Base-by-base conservation (phyloP, 2,888 invertebrate genomes). In the Sphaerophoria taeniata region DNA sequence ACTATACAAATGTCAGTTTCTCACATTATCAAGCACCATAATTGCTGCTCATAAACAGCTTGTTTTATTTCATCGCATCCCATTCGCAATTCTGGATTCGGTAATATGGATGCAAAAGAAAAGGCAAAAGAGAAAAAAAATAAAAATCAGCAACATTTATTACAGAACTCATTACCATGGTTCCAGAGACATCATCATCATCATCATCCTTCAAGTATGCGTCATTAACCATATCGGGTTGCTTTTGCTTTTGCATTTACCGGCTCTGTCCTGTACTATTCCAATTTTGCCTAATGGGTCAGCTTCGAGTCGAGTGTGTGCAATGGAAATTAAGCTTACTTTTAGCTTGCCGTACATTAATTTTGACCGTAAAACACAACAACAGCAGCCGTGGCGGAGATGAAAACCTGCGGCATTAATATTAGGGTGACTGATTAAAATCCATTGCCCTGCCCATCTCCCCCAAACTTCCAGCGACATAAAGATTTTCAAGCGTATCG, bases 371-470 rank as follows among this genome's bases (percentile, higher is more conserved):
- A 71, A 81, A 81, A 70, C 34, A 56, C 39, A 31, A 33, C 51
- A 39, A 11, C 51, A 74, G 47, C 69, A 79, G 55, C 75, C 43
- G 58, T 58, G 72, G 34, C 71, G 67, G 63, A 75, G 49, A 56
- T 76, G 69, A 70, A 73, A 72, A 51, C 33, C 75, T 67, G 67
- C 56, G 67, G 55, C 61, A 75, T 80, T 61, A 72, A 85, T 81
- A 76, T 85, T 72, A 85, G 81, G 77, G 85, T 70, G 81, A 73
- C 73, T 73, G 81, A 85, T 81, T 85, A 77, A 81, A 77, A 70
- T 77, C 69, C 75, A 14, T 61, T n/a, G 56, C 39, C 67, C 36
- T 3, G 55, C 9, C 60, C 53, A n/a, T 47, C 39, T 36, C 7
- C 4, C 7, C 0, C 24, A 31, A 6, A 7, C 9, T 63, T 60